phyloP scores from a whole-genome alignment of 23 tunicate genomes.

The Corella eumyota region DNA sequence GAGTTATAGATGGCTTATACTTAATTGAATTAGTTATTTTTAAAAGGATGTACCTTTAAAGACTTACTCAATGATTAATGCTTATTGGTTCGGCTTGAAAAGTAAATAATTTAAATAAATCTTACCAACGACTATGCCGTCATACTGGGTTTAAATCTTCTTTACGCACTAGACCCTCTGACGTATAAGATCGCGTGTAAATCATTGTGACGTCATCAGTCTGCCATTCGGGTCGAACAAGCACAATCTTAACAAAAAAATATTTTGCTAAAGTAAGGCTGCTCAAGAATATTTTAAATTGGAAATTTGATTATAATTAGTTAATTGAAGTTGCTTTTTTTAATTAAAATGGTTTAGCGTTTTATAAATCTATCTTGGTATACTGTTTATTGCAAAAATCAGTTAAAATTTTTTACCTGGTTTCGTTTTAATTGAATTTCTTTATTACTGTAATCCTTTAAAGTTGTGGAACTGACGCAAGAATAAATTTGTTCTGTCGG shows the following conservation, averaged over 20 bases:
- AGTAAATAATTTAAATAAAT: too few relatives aligned
- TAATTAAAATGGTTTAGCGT: background rate
- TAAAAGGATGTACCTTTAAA: too few relatives aligned
- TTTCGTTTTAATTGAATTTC: slow-evolving; percentile 38
- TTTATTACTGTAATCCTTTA: slow-evolving; percentile 13
- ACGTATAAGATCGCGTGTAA: slow-evolving; percentile 5
- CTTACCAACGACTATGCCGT: too few relatives aligned
- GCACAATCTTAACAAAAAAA: slow-evolving; percentile 12
- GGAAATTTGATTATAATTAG: background rate
- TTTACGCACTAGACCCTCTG: slow-evolving; percentile 28
- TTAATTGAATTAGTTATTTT: too few relatives aligned
- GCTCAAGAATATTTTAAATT: background rate
- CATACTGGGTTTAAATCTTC: slow-evolving; percentile 31
- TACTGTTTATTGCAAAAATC: background rate
- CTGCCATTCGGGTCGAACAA: slow-evolving; percentile 14
- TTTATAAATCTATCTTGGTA: background rate
- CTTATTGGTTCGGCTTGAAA: too few relatives aligned
- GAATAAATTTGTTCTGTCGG: slow-evolving; percentile 21
- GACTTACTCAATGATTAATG: too few relatives aligned
- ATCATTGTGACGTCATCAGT: slow-evolving; percentile 1
- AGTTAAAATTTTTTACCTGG: slow-evolving; percentile 38
- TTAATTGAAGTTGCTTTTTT: background rate
- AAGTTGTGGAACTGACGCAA: slow-evolving; percentile 14
- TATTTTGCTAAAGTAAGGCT: background rate
- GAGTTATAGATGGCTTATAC: too few relatives aligned